Evolutionary conservation across 1,140 invertebrate genomes (phyloP), one percentile per base, ranked within the genome.

Genomic region (Aethina tumida): DNA sequence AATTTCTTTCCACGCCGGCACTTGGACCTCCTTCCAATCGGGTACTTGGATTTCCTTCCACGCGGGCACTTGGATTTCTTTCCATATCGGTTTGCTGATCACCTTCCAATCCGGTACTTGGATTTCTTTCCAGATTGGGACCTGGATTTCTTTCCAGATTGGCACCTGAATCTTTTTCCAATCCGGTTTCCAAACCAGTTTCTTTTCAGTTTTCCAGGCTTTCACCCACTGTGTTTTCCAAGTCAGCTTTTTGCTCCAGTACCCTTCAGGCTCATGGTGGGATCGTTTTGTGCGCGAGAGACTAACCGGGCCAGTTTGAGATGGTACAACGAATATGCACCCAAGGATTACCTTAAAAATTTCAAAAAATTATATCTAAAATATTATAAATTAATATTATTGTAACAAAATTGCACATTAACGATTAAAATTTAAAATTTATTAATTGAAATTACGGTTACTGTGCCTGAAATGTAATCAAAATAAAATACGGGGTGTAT

Each of bases 31-130:
- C 58, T 70, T 78, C 76, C 72, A 79, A 21, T 67, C 70, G 1
- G 75, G 70, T 0, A 78, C 70, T 59, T 79, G 66, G 2, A 77
- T 64, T 56, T 75, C 71, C 43, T 75, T 77, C 72, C 74, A 77
- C 8, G 73, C 69, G 2, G 75, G 74, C 5, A 74, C 69, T 57
- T 77, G 65, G 8, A 70, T 58, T 55, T 81, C 71, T 48, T 75
- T 76, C 77, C 77, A 81, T 5, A 74, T 55, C 13, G 71, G 74
- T 55, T 75, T 76, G 43, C 69, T 67, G 5, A 76, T 61, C 14
- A 71, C 63, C 62, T 77, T 77, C 71, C 71, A 77, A 35, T 69
- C 68, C n/a, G 69, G 69, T 15, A 70, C 67, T 52, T 70, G 52
- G 27, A 67, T 64, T 43, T 71, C 69, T 34, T 70, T 70, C 69